These are phyloP conservation scores for Choristoneura rosaceana DNA, from an alignment of 2,888 invertebrate species.

Conservation along the genomic window DNA sequence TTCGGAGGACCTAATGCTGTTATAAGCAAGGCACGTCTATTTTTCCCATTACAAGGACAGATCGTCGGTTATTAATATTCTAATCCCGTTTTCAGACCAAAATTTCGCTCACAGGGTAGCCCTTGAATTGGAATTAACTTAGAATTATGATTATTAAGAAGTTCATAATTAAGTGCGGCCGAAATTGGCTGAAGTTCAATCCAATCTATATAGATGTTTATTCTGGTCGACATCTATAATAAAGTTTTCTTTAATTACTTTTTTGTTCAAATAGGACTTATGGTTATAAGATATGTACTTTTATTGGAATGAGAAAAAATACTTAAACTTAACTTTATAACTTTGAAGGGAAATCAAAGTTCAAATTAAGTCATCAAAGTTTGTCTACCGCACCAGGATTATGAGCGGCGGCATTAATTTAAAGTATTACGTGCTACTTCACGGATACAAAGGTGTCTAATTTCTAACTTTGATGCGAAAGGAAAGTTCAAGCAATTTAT, in stretches of 20 bases:
- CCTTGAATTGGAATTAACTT: conserved; percentile 6
- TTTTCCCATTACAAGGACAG: conserved; percentile 20
- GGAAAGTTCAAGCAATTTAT: conserved; percentile 17
- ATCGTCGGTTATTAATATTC: conserved; percentile 37
- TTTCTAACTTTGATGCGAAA: conserved; percentile 29
- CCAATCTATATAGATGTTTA: neutral
- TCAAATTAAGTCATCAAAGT: conserved; percentile 73
- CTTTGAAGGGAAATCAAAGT: conserved; percentile 60
- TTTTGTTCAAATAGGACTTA: conserved; percentile 7
- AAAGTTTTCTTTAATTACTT: neutral
- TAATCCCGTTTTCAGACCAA: conserved; percentile 29
- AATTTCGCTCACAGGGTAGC: conserved; percentile 10
- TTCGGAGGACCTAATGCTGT: conserved; percentile 10
- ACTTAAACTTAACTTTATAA: conserved; percentile 41
- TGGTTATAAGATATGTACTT: neutral
- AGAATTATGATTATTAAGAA: conserved; percentile 15
- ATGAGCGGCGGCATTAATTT: conserved; percentile 38
- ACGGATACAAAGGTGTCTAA: conserved; percentile 26
- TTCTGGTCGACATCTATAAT: neutral
- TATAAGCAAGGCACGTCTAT: conserved; percentile 10
- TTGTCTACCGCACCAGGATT: conserved; percentile 53
- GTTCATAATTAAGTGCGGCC: conserved; percentile 4
- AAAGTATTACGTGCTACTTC: conserved; percentile 21
- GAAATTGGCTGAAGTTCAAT: neutral
- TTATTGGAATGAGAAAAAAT: conserved; percentile 12